phyloP scores from a whole-genome alignment of 2,797 vertebrate genomes.

The Molossus molossus region DNA sequence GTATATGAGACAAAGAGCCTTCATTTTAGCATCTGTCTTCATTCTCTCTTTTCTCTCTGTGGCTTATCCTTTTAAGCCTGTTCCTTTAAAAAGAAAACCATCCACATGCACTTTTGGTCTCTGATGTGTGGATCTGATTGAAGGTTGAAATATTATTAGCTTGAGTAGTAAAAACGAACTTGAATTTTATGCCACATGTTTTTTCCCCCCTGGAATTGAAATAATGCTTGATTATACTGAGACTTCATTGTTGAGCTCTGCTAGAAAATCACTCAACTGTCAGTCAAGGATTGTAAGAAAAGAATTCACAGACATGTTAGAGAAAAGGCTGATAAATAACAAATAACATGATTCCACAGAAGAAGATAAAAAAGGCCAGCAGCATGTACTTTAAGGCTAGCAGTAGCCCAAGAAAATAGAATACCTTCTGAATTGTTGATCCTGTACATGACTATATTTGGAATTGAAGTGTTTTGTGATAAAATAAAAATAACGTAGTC shows the following conservation, averaged over 20 bases:
- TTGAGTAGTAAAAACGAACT: conserved; percentile 47
- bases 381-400: neutral
- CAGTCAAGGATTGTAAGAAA: neutral
- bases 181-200: conserved; percentile 43
- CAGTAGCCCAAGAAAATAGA: neutral
- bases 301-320: neutral
- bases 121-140: conserved; percentile 47
- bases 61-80: neutral
- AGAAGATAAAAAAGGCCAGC: neutral
- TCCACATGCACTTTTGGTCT: neutral
- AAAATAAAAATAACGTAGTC: conserved; percentile 12
- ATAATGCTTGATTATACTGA: conserved; percentile 69
- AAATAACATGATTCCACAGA: neutral
- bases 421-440: neutral
- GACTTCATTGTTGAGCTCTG: conserved; percentile 33
- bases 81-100: conserved; percentile 57
- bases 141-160: conserved; percentile 61
- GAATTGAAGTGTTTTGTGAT: neutral
- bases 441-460: neutral
- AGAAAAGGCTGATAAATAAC: neutral
- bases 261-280: conserved; percentile 49
- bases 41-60: neutral
- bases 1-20: neutral
- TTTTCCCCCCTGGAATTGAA: neutral
- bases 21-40: neutral